These are phyloP conservation scores for Thumatha senex DNA, from an alignment of 2,888 invertebrate genomes.

Conservation along the genomic window DNA sequence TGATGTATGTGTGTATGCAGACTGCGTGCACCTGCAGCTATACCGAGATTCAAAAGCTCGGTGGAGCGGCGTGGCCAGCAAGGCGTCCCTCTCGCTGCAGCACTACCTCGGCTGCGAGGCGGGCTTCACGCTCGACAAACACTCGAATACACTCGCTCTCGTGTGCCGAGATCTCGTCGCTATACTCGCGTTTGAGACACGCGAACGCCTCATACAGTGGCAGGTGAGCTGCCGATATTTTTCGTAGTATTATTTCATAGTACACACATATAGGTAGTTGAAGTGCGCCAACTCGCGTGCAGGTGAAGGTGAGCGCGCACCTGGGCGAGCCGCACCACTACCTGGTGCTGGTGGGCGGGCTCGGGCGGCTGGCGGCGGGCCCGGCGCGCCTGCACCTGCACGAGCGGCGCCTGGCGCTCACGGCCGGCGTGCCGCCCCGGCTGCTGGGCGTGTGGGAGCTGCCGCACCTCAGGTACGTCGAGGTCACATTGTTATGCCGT, in stretches of 20 bases:
- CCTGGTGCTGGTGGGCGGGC: slow-evolving; percentile 68
- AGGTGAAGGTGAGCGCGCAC: slow-evolving; percentile 66
- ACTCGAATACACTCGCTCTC: slow-evolving; percentile 94
- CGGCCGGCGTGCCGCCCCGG: slow-evolving; percentile 91
- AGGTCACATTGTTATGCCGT: too few relatives aligned
- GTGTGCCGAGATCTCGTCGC: slow-evolving; percentile 93
- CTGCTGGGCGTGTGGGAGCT: slow-evolving; percentile 89
- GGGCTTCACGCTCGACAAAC: slow-evolving; percentile 95
- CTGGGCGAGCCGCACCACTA: slow-evolving; percentile 63
- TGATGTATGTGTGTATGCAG: slow-evolving; percentile 73
- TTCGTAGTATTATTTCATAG: not conserved
- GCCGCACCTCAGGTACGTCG: slow-evolving; percentile 85
- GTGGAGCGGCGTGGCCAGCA: slow-evolving; percentile 82
- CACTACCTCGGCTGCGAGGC: slow-evolving; percentile 93
- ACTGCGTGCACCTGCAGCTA: slow-evolving; percentile 94
- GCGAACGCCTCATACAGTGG: slow-evolving; percentile 95
- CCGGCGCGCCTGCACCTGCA: slow-evolving; percentile 92
- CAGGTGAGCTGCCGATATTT: slow-evolving; percentile 70
- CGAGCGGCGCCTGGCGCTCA: slow-evolving; percentile 90
- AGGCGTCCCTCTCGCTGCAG: slow-evolving; percentile 92
- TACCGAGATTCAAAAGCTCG: slow-evolving; percentile 92
- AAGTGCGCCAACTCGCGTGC: not conserved
- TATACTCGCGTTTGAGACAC: slow-evolving; percentile 93
- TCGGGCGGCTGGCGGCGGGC: slow-evolving; percentile 86
- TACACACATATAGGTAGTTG: not conserved